Conservation (phyloP, 2,888 invertebrate species). For the Notocelia uddmanniana region DNA sequence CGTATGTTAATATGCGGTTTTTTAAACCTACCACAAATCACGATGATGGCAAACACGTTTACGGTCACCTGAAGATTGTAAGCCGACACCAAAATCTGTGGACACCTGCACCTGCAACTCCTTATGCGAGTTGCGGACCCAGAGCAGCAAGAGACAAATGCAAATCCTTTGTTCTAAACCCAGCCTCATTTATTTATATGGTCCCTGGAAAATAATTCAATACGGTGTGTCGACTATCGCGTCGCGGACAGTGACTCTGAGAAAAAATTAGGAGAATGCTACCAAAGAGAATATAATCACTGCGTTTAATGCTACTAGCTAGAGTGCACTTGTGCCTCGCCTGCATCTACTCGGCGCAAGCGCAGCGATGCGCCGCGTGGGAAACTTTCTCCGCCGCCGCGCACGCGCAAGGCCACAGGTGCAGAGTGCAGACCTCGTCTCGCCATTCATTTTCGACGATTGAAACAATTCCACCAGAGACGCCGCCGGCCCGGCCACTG, state of each 20-base stretch:
- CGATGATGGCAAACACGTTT: no score
- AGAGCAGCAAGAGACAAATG: no score
- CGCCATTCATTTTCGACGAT: neutral
- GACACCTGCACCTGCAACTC: no score
- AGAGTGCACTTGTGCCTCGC: neutral
- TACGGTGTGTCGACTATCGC: neutral
- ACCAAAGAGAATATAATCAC: no score
- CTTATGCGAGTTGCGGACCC: no score
- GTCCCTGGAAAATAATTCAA: neutral
- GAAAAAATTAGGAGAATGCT: neutral
- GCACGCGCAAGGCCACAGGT: neutral
- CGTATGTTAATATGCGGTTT: no score
- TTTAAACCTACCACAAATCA: no score
- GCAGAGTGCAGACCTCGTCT: neutral
- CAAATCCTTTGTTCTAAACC: no score
- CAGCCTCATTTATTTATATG: no score
- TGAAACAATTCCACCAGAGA: neutral
- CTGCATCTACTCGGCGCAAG: slow-evolving; percentile 2
- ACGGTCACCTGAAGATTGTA: no score
- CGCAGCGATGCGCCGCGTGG: slow-evolving; percentile 30
- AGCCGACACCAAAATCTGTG: no score
- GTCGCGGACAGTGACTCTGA: neutral
- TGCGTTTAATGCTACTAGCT: neutral
- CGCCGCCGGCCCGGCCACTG: no score
- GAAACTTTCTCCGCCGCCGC: slow-evolving; percentile 34